These are phyloP conservation scores for Albula goreensis DNA, from an alignment of 2,113 vertebrate genomes.

Conservation along the genomic window DNA sequence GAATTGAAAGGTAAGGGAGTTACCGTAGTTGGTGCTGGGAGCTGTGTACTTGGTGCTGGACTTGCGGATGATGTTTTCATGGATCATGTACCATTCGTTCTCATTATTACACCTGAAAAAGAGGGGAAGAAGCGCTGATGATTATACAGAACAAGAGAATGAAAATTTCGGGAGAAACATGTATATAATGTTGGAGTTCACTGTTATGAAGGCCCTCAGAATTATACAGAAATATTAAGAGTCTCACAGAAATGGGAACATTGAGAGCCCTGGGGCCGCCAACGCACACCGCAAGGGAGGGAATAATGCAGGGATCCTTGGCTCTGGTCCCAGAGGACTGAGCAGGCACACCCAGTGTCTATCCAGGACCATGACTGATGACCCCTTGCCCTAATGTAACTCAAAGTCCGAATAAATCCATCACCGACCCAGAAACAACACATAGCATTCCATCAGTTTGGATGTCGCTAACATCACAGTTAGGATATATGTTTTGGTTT, in stretches of 20 bases:
- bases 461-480: neutral
- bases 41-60: constrained; percentile 97
- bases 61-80: constrained; percentile 97
- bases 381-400: neutral
- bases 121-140: neutral
- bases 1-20: neutral
- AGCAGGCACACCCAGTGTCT: neutral
- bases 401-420: neutral
- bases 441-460: neutral
- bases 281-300: no score
- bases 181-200: no score
- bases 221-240: no score
- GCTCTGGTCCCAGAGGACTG: no score
- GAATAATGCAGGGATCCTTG: no score
- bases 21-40: constrained; percentile 92
- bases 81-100: constrained; percentile 97
- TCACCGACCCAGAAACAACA: neutral
- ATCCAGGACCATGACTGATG: neutral
- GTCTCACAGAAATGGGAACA: no score
- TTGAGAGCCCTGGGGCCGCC: no score
- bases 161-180: no score
- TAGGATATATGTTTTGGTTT: neutral
- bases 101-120: constrained; percentile 91
- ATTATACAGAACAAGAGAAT: neutral
- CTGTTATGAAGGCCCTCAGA: no score